phyloP scores from a whole-genome alignment of 2,888 invertebrate species.

The Erebia palarica region DNA sequence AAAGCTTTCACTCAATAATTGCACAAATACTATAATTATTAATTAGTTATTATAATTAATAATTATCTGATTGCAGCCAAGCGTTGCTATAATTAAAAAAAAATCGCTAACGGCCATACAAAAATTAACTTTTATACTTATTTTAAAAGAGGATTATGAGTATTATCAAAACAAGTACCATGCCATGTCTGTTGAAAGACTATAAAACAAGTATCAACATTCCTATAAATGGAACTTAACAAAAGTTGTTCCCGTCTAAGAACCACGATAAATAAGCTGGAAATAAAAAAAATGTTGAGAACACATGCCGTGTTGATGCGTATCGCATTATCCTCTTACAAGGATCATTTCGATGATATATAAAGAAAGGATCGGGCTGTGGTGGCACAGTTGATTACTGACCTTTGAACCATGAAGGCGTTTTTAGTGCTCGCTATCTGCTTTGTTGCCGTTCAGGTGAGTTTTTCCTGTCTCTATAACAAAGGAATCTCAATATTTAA shows the following conservation, averaged over 20 bases:
- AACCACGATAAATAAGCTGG: conserved; percentile 51
- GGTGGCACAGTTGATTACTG: conserved; percentile 29
- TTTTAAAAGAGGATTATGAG: too few species aligned
- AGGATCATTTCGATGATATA: conserved; percentile 44
- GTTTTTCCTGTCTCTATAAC: neutral
- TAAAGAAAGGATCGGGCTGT: conserved; percentile 44
- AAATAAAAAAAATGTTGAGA: conserved; percentile 52
- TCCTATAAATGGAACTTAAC: conserved; percentile 4
- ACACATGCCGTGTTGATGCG: conserved; percentile 28
- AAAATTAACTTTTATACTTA: too few species aligned
- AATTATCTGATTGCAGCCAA: too few species aligned
- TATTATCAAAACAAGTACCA: neutral
- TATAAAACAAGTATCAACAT: neutral
- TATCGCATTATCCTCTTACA: conserved; percentile 29
- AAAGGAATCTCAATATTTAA: too few species aligned
- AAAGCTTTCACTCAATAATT: too few species aligned
- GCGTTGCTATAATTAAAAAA: too few species aligned
- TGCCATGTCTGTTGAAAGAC: neutral
- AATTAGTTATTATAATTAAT: too few species aligned
- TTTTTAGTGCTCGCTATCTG: conserved; percentile 68
- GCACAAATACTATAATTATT: too few species aligned
- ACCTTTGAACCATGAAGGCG: conserved; percentile 64
- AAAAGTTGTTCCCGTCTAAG: conserved; percentile 5
- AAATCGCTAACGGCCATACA: too few species aligned
- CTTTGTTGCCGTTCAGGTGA: conserved; percentile 56